Base-by-base conservation (phyloP, 1,140 invertebrate species). In the Psilanteris sp. region DNA sequence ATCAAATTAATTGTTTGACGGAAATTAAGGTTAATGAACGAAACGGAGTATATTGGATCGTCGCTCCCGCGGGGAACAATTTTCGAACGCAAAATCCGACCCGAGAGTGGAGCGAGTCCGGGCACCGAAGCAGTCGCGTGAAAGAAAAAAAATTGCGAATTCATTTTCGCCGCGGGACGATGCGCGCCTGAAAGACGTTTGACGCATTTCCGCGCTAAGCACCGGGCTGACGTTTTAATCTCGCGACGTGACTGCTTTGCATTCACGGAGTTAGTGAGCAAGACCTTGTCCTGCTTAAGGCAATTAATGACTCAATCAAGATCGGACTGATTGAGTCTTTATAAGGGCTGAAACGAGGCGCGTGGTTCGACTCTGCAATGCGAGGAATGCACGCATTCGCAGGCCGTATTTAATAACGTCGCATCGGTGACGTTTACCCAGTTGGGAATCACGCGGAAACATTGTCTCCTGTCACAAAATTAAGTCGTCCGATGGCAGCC, bases 241-340 rank as follows among this genome's bases (percentile, higher is more conserved):
- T 54, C n/a, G 43, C 29, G 44, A 46, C 66, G 52, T 54, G 59
- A 66, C 39, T 67, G 68, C 61, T 77, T 77, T 71, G 55, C 67
- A 72, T 77, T 77, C 44, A 62, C 43, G 48, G 31, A 64, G 59
- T 11, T 48, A 57, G 29, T 27, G 39, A 46, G 48, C 57, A 64
- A 78, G 72, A 64, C 73, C 77, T 76, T 77, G 77, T 68, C 67
- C 72, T 76, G 66, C 73, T 76, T 72, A 74, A 74, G 70, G 70
- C 64, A 70, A 78, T 78, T 78, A 78, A 78, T 68, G 75, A 74
- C 70, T 73, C 75, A 78, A 78, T 78, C 75, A 73, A 70, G 62
- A 70, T 70, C 57, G 14, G 43, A 9, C 50, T 61, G 70, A 78
- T 74, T 61, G 59, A 74, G 68, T 70, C 70, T 70, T 74, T 78